Base-by-base conservation (phyloP, 2,113 vertebrate genomes). In the Nibea albiflora region DNA sequence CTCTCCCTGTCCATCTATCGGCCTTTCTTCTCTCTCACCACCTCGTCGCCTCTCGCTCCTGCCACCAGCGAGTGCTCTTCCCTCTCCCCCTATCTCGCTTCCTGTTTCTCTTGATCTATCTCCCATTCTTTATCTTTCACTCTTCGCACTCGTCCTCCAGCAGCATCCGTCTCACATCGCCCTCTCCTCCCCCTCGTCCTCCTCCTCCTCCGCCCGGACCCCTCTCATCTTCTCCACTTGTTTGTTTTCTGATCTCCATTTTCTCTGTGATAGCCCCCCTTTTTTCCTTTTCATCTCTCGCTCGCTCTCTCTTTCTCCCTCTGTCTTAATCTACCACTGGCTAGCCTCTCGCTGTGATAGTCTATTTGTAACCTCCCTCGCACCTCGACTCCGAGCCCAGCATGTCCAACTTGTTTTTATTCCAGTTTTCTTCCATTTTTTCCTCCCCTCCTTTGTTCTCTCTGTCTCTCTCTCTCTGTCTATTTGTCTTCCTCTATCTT, bases 241-340 rank as follows among this genome's bases (percentile, higher is more conserved):
- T 83, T 66, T 60, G 42, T 54, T 70, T 28, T 80, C 69, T 84
- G 54, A 85, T 89, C 68, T 85, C 71, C 58, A 64, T 85, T 85
- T 89, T 68, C 42, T 80, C 50, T 46, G 24, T 2, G 19, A 62
- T 68, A 9, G 12, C 60, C 22, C 17, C 53, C 24, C 2, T 26
- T 26, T 44, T 28, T 61, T 57, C 73, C 56, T 63, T 71, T 85
- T 31, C 50, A 62, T 74, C 79, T 64, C 28, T 1, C 4, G 12
- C 47, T 71, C 44, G 1, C 4, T 12, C 47, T 10, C 47, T 71
- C 44, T 52, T 49, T 42, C 72, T 54, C 46, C 19, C 44, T 73
- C 60, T 47, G 53, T 75, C 64, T 85, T 73, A 44, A 63, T 87
- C 81, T 54, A 52, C 16, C 71, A 47, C 79, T 46, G 54, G 54